Evolutionary conservation across 2,113 vertebrate species (phyloP), one percentile per base, ranked within the genome.

Genomic region (Opisthocomus hoazin): DNA sequence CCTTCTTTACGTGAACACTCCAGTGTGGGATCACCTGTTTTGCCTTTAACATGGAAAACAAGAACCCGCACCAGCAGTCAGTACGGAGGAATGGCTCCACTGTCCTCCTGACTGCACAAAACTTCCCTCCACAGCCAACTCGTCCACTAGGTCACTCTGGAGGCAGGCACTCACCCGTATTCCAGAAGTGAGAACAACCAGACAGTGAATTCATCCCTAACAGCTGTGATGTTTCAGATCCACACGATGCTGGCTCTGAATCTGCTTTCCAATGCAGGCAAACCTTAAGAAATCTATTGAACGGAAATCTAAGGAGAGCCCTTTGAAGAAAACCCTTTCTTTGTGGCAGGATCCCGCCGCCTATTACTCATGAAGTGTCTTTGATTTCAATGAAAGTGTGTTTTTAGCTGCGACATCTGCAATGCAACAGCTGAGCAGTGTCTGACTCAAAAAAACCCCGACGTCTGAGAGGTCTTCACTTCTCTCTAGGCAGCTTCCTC

Each of bases 391-490:
- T 4, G 2, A 92, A 96, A 26, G 5, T 51, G 81, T 95, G 90
- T 63, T 93, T 95, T 95, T 68, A 92, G 51, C 64, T 45, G 68
- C 90, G 60, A 78, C 48, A 91, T 89, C 89, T 90, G 94, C 94
- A 95, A 36, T 71, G 64, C 80, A 95, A 96, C 94, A 94, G 83
- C 88, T 93, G 88, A 97, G 77, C 60, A 84, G 89, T 4, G 3
- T 79, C 87, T 91, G 84, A 95, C 77, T 87, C 51, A 78, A 46
- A 95, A 91, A 77, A 71, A 3, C 39, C 50, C 61, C 10, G 0
- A 23, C 74, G 39, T 73, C 68, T 92, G 84, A 84, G 73, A 89
- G 74, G 77, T 95, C 91, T 61, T 71, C 37, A n/a, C 80, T 94
- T 96, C 87, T 97, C 84, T 76, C 86, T 64, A 68, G 48, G 75